Base-by-base conservation (phyloP, 2,888 invertebrate genomes). In the Psylliodes chrysocephalus region DNA sequence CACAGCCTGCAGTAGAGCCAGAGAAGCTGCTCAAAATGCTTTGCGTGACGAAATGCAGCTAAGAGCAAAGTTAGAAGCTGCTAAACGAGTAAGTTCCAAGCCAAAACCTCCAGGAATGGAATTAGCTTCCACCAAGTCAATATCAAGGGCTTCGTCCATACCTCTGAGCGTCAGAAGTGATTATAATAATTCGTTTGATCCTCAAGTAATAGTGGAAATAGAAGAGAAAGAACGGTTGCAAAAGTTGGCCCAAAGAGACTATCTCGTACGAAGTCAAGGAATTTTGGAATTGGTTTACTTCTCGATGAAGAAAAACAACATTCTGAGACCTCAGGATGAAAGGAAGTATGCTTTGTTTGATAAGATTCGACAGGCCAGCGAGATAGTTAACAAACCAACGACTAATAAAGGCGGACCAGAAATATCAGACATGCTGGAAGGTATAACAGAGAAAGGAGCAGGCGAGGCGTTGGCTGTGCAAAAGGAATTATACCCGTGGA, bases 1-100 rank as follows among this genome's bases (percentile, higher is more conserved):
- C 70, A 94, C 93, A 0, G 90, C 89, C 0, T 89, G 92, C 0
- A 92, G 92, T 56, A 88, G 91, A 64, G 91, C 92, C 0, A 86
- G 93, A 47, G 92, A 92, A 64, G 91, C 91, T 77, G 91, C 91
- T 52, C 87, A 91, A 0, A 86, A 89, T 35, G 83, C 88, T 15
- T 87, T 92, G 71, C 85, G 91, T 10, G 89, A 91, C 60, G 91
- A 91, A 77, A 86, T 89, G 79, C 82, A 85, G 79, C 81, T 84
- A 0, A 86, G 86, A 79, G 87, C 86, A 2, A 88, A 87, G 80
- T 82, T 85, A 3, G 89, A 89, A 77, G 87, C 86, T 2, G 79
- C 87, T 0, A 87, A 86, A 71, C 82, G 86, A 5, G 82, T 87
- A 5, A 5, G 83, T 77, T 64, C 75, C 5, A 73, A 60, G 35